phyloP scores from a whole-genome alignment of 2,113 vertebrate genomes.

The Micronisus gabar region DNA sequence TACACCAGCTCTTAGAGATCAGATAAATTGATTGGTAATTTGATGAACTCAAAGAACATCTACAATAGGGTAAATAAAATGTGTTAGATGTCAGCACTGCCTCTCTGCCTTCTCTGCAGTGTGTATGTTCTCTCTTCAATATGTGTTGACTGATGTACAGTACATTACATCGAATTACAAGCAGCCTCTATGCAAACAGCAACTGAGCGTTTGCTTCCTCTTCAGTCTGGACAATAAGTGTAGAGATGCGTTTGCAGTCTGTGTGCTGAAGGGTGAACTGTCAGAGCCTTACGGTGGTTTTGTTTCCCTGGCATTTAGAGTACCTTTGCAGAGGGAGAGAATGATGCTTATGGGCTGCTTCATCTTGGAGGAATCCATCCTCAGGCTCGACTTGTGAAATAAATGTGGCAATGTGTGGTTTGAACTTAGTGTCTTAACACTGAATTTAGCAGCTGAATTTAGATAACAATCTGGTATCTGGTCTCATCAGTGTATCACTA shows the following conservation, averaged over 20 bases:
- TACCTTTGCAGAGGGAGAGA: conserved; percentile 24
- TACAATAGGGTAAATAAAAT: conserved; percentile 61
- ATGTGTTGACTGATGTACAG: conserved; percentile 47
- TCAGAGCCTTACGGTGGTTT: conserved; percentile 33
- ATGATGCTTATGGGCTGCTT: conserved; percentile 37
- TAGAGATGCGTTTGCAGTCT: background rate
- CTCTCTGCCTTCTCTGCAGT: background rate
- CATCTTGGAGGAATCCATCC: conserved; percentile 47
- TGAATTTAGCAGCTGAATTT: conserved; percentile 69
- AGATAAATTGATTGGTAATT: conserved; percentile 64
- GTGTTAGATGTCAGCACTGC: conserved; percentile 27
- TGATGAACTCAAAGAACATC: conserved; percentile 59
- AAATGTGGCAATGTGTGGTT: conserved; percentile 59
- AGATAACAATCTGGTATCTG: conserved; percentile 69
- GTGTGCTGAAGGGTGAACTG: conserved; percentile 33
- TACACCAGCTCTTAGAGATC: conserved; percentile 53
- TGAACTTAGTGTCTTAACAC: conserved; percentile 64
- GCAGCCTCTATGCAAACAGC: conserved; percentile 50
- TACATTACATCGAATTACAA: conserved; percentile 44
- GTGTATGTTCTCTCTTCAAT: background rate
- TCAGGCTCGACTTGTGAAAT: conserved; percentile 59
- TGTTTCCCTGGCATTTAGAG: conserved; percentile 37
- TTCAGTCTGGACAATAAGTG: background rate
- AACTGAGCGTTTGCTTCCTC: conserved; percentile 37
- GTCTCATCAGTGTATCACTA: conserved; percentile 61